Evolutionary conservation across 2,113 vertebrate genomes (phyloP), one percentile per base, ranked within the genome.

Genomic region (Cricetomys ansorgei): DNA sequence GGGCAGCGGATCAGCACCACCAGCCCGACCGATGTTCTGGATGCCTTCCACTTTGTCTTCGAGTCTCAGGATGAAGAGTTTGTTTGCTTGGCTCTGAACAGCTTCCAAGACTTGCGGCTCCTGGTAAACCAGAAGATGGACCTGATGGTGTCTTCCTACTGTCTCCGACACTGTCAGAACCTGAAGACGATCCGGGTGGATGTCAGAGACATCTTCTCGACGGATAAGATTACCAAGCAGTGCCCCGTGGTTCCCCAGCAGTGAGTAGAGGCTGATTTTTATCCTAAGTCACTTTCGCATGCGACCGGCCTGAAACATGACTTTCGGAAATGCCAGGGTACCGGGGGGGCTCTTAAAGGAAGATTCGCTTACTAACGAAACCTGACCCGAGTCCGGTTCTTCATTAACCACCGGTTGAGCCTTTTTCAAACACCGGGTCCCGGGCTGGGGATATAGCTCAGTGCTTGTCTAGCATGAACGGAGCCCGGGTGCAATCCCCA

Each of bases 31-130:
- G 83, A 97, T 25, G 10, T 23, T 40, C 53, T 96, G 5, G 72
- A 97, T 0, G 29, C 88, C 87, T 97, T 97, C 88, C 15, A 86
- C 72, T 97, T 83, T 17, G 89, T 98, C 5, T 97, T 94, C 0
- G 97, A 97, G 96, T 92, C 86, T 1, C 97, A 94, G 13, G 94
- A 97, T 2, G 19, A 55, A 0, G 88, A 88, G 2, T 88, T 96
- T 17, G 88, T 85, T 1, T 5, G 0, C 27, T 0, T 1, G 12
- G 85, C 96, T 0, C 13, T 96, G 65, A 53, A 59, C 0, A 0
- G 34, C 48, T 79, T 96, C 76, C 92, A 48, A 12, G 88, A 87
- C 3, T 76, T 92, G 21, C 23, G 76, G 64, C 88, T 97, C 13
- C 57, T 1, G 0, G 0, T 96, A 7, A n/a, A 11, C 64, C 64